Conservation (phyloP, 2,797 vertebrate genomes). For the Arnoldichthys spilopterus region DNA sequence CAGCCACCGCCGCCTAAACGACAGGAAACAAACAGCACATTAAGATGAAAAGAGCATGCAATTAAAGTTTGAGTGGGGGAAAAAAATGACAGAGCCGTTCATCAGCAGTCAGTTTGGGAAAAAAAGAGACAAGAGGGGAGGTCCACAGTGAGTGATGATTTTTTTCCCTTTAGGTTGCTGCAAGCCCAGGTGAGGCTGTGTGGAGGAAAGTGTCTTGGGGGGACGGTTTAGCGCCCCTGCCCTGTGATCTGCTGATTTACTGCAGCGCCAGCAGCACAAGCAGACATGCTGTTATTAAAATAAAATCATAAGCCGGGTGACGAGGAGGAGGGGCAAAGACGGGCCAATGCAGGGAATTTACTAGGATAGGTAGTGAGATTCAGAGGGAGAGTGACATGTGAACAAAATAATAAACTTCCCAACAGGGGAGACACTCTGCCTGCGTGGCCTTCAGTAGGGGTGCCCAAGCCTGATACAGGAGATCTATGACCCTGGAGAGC, state of each 20-base stretch:
- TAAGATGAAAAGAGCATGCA: slow-evolving; percentile 79
- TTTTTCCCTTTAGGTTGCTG: slow-evolving; percentile 86
- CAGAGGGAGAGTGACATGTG: slow-evolving; percentile 61
- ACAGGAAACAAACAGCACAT: slow-evolving; percentile 85
- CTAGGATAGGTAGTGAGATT: slow-evolving; percentile 60
- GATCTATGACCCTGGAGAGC: no score
- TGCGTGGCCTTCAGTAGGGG: not conserved
- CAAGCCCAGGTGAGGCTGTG: slow-evolving; percentile 87
- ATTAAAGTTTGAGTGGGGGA: slow-evolving; percentile 71
- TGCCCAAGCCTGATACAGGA: not conserved
- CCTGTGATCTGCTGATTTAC: slow-evolving; percentile 95
- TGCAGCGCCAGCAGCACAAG: slow-evolving; percentile 82
- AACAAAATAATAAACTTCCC: slow-evolving; percentile 16
- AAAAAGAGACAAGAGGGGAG: slow-evolving; percentile 68
- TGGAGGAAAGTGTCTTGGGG: slow-evolving; percentile 93
- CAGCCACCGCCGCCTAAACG: slow-evolving; percentile 69
- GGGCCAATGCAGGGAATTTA: slow-evolving; percentile 67
- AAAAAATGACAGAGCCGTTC: slow-evolving; percentile 79
- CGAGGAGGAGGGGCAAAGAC: slow-evolving; percentile 56
- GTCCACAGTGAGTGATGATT: slow-evolving; percentile 87
- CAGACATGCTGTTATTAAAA: slow-evolving; percentile 96
- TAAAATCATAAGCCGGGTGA: slow-evolving; percentile 89
- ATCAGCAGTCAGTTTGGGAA: slow-evolving; percentile 80
- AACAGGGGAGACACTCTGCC: not conserved
- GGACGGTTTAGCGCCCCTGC: slow-evolving; percentile 84